Conservation (phyloP, 2,113 vertebrate species). For the Eubucco bourcierii region DNA sequence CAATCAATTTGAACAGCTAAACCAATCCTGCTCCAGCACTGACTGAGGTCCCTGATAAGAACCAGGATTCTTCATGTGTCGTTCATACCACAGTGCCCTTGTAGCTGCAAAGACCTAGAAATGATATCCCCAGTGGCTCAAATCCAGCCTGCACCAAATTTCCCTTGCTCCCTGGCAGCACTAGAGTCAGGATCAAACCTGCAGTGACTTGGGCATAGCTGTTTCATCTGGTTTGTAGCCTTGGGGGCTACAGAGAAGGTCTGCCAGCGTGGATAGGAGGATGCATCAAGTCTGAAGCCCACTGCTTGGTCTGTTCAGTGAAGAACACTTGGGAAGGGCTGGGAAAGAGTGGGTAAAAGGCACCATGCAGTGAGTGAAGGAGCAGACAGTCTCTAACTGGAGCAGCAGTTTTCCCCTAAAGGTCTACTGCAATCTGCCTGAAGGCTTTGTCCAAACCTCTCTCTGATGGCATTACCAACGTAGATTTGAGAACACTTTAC, state of each 20-base stretch:
- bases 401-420: background rate
- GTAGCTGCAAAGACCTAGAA: background rate
- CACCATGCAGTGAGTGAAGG: background rate
- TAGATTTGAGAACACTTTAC: background rate
- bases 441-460: background rate
- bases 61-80: accelerated
- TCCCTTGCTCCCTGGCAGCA: background rate
- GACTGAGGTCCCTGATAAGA: background rate
- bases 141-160: background rate
- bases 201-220: background rate
- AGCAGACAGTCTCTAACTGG: background rate
- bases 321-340: background rate
- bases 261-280: background rate
- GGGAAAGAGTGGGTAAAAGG: background rate
- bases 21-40: background rate
- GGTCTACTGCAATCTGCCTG: background rate
- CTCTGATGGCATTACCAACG: background rate
- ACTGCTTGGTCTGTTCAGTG: background rate
- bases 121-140: background rate
- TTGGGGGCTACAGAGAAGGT: background rate
- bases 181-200: background rate
- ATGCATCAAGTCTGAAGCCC: background rate
- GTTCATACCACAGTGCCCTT: background rate
- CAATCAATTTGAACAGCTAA: background rate
- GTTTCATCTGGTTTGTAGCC: background rate